phyloP scores from a whole-genome alignment of 2,888 invertebrate genomes.

The Ceraclea dissimilis region DNA sequence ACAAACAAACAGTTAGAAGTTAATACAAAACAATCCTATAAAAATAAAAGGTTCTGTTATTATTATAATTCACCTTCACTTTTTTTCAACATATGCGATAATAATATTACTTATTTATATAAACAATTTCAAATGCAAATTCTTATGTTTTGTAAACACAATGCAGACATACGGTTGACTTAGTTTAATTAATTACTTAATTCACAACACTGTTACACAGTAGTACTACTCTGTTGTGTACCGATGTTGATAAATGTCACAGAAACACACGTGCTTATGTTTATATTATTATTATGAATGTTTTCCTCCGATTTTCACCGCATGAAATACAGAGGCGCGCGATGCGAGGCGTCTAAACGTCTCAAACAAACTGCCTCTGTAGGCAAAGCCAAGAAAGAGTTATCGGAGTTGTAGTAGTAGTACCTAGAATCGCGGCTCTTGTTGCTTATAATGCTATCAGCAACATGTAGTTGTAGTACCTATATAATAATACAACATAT shows the following conservation, averaged over 20 bases:
- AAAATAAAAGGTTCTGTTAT: background rate
- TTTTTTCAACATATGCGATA: background rate
- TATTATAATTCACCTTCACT: background rate
- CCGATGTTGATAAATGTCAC: too few species aligned
- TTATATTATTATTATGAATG: background rate
- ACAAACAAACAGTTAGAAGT: background rate
- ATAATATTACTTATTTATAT: too few species aligned
- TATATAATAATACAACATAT: background rate
- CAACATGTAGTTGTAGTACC: too few species aligned
- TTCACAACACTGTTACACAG: too few species aligned
- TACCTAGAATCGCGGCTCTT: background rate
- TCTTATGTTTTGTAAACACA: too few species aligned
- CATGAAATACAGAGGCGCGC: background rate
- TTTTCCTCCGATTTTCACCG: background rate
- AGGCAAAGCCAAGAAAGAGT: too few species aligned
- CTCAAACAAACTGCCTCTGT: background rate
- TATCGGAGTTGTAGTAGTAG: background rate
- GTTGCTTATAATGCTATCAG: background rate
- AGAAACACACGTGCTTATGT: background rate
- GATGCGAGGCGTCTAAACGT: conserved; percentile 1
- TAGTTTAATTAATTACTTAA: too few species aligned
- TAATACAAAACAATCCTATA: background rate
- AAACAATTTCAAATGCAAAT: too few species aligned
- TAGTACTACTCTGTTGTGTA: too few species aligned
- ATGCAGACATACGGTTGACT: too few species aligned